phyloP scores from a whole-genome alignment of 2,888 invertebrate genomes.

The Tetranychus piercei region DNA sequence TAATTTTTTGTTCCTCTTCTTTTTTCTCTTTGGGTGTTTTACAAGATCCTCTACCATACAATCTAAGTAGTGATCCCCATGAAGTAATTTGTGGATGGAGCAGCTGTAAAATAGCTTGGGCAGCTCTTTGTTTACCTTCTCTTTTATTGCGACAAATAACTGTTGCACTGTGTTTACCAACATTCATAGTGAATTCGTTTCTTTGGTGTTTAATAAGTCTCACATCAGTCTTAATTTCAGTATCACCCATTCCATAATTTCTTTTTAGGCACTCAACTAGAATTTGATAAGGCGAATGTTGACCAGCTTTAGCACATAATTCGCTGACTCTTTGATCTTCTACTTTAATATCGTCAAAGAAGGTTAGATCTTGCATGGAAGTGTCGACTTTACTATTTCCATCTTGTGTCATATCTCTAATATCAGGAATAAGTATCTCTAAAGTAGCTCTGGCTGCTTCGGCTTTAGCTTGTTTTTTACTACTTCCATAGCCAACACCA shows the following conservation, averaged over 20 bases:
- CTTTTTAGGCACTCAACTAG: conserved; percentile 73
- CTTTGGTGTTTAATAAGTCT: conserved; percentile 71
- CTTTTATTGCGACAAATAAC: conserved; percentile 88
- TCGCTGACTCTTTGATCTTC: conserved; percentile 84
- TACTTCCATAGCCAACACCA: conserved; percentile 78
- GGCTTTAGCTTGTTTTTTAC: conserved; percentile 87
- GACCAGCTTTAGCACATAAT: conserved; percentile 86
- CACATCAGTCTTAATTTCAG: conserved; percentile 66
- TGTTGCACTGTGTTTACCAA: conserved; percentile 69
- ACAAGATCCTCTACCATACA: conserved; percentile 77
- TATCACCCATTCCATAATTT: conserved; percentile 75
- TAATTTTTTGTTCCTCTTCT: conserved; percentile 75
- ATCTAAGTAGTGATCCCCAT: conserved; percentile 78
- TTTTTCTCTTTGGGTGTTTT: conserved; percentile 81
- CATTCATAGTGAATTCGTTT: conserved; percentile 81
- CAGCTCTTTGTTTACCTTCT: conserved; percentile 85
- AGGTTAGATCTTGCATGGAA: conserved; percentile 34
- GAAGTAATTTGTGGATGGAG: conserved; percentile 83
- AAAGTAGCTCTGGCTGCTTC: conserved; percentile 75
- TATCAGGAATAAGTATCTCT: conserved; percentile 77
- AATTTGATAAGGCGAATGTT: conserved; percentile 83
- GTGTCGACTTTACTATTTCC: conserved; percentile 28
- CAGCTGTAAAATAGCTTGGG: conserved; percentile 76
- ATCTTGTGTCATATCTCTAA: conserved; percentile 43
- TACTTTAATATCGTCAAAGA: conserved; percentile 78